These are phyloP conservation scores for Chesias legatella DNA, from an alignment of 2,888 invertebrate species.

Conservation along the genomic window DNA sequence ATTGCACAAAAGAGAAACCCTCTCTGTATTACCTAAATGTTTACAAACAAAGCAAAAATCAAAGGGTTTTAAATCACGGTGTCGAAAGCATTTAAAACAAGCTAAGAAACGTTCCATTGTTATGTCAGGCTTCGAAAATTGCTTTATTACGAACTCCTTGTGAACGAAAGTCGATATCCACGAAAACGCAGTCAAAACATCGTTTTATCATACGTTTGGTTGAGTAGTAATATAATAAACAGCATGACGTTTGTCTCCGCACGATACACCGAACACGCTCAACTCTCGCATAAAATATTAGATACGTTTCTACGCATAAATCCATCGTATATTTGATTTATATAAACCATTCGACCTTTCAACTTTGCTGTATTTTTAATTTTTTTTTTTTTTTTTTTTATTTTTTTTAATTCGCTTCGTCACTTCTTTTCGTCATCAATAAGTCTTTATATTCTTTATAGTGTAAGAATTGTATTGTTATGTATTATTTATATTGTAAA, in stretches of 20 bases:
- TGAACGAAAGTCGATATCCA: conserved; percentile 70
- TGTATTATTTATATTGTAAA: too few relatives aligned
- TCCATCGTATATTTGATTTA: conserved; percentile 34
- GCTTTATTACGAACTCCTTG: conserved; percentile 72
- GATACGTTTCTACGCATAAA: conserved; percentile 34
- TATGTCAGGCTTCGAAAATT: conserved; percentile 75
- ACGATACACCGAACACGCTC: conserved; percentile 25
- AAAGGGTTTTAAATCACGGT: conserved; percentile 79
- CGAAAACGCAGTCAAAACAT: conserved; percentile 75
- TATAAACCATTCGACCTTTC: conserved; percentile 27
- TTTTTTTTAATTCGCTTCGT: too few relatives aligned
- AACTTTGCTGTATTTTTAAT: too few relatives aligned
- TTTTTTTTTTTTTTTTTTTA: too few relatives aligned
- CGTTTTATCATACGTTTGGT: conserved; percentile 53
- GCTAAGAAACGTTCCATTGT: conserved; percentile 74
- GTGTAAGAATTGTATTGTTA: too few relatives aligned
- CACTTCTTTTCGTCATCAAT: too few relatives aligned
- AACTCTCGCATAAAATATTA: conserved; percentile 28
- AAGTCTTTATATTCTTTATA: too few relatives aligned
- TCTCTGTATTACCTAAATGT: conserved; percentile 70
- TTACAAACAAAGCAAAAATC: conserved; percentile 76
- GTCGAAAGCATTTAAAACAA: conserved; percentile 79
- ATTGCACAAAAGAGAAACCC: conserved; percentile 60
- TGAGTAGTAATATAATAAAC: conserved; percentile 31
- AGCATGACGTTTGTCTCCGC: conserved; percentile 22